phyloP scores from a whole-genome alignment of 2,113 vertebrate genomes.

The Passer domesticus region DNA sequence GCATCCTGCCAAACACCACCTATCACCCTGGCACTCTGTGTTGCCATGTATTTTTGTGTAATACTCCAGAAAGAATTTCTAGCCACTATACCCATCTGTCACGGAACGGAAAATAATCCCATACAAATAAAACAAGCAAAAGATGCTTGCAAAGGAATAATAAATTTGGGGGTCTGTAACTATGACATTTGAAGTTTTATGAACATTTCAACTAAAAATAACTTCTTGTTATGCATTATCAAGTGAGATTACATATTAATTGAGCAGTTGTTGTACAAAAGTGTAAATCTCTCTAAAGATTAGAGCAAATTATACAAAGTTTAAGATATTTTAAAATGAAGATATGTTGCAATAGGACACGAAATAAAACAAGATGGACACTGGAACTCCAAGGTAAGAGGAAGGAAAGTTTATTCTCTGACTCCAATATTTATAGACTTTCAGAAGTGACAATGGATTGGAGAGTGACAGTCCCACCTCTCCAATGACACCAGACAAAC shows the following conservation, averaged over 20 bases:
- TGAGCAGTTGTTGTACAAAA: neutral
- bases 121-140: neutral
- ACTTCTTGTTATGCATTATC: neutral
- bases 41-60: constrained; percentile 13
- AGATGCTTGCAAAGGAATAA: neutral
- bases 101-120: constrained; percentile 7
- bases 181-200: neutral
- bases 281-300: neutral
- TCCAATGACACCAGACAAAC: no score
- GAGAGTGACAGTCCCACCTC: no score
- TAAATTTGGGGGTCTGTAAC: neutral
- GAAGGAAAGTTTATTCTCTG: no score
- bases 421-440: no score
- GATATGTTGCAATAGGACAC: neutral
- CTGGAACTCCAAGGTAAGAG: no score
- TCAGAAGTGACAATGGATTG: no score
- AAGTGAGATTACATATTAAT: neutral
- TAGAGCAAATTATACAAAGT: neutral
- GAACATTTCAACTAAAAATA: neutral
- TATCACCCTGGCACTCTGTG: neutral
- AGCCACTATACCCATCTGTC: constrained; percentile 29
- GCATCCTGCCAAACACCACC: neutral
- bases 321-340: neutral
- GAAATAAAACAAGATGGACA: no score
- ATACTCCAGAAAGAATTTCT: neutral